Percentiles rank a stretch among this genome's conserved stretches.
phyloP scores from a whole-genome alignment of 1,140 invertebrate genomes.

The Zophobas morio region DNA sequence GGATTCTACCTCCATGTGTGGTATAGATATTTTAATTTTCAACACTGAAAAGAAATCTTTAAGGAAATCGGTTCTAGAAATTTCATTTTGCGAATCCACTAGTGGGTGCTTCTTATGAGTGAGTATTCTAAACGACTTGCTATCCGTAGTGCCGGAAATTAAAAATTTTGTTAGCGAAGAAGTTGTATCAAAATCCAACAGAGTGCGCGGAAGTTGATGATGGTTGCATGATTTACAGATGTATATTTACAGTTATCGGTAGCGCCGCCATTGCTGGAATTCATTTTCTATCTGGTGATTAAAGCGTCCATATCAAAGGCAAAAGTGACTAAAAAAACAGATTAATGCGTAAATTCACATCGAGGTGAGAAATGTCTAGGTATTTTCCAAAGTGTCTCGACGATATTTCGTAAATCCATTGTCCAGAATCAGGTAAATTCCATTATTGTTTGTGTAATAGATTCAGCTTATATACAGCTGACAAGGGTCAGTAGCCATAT shows the following conservation, averaged over 20 bases:
- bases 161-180: too few relatives aligned
- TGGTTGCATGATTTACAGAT: too few relatives aligned
- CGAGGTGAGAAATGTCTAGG: constrained; percentile 20
- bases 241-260: constrained; percentile 5
- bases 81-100: too few relatives aligned
- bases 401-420: constrained; percentile 34
- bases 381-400: constrained; percentile 41
- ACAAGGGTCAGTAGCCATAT: constrained; percentile 37
- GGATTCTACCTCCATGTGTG: too few relatives aligned
- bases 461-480: not conserved
- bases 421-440: constrained; percentile 40
- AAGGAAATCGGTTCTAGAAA: too few relatives aligned
- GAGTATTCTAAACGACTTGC: too few relatives aligned
- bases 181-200: too few relatives aligned
- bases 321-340: constrained; percentile 21
- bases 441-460: constrained; percentile 15
- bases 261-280: constrained; percentile 31
- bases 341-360: constrained; percentile 35
- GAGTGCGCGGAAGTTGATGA: too few relatives aligned
- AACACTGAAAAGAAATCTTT: too few relatives aligned
- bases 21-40: too few relatives aligned
- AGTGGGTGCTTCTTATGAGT: too few relatives aligned
- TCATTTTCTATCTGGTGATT: constrained; percentile 37
- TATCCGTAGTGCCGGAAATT: too few relatives aligned
- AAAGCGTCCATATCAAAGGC: constrained; percentile 40